Evolutionary conservation across 2,888 invertebrate species (phyloP), one percentile per base, ranked within the genome.

Genomic region (Pristionchus arcanus): DNA sequence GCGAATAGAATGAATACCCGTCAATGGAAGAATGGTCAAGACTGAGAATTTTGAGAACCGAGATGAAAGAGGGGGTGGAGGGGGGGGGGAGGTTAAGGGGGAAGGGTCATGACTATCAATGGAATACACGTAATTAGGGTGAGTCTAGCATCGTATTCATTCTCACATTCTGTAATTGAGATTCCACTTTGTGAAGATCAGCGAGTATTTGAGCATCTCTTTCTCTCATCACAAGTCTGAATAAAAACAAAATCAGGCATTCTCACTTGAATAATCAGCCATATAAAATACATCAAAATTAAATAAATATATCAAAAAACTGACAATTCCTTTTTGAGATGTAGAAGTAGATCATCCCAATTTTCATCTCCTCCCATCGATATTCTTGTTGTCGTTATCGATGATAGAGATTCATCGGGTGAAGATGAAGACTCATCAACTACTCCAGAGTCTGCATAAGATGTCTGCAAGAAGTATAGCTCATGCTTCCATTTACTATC

Each of bases 291-390:
- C 34, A 34, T 34, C 15, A n/a, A 2, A 25, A 34, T n/a, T 34
- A 4, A 63, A 11, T 28, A 2, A 86, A 63, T 31, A 49, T 63
- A 21, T n/a, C 21, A 55, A 68, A 89, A 25, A 21, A 63, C 31
- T 66, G 31, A 94, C 94, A 92, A 94, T 92, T 94, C 94, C 77
- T 93, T 90, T 55, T 93, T 93, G 83, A 94, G 89, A 90, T 95
- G 94, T 68, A 93, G 91, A 86, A 95, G 94, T 25, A 95, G 88
- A 77, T 94, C 93, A 81, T 91, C 92, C 92, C 94, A 94, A 59
- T 92, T 89, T 71, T 90, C 81, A 87, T 81, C 81, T 31, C 42
- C 89, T 59, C 16, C 59, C 37, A 49, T 49, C 15, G n/a, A n/a
- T 7, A 28, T n/a, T 74, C 74, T 13, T 53, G 31, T 81, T 28